Evolutionary conservation across 1,140 invertebrate species (phyloP).

Genomic region (Aphaenogaster ashmeadi): DNA sequence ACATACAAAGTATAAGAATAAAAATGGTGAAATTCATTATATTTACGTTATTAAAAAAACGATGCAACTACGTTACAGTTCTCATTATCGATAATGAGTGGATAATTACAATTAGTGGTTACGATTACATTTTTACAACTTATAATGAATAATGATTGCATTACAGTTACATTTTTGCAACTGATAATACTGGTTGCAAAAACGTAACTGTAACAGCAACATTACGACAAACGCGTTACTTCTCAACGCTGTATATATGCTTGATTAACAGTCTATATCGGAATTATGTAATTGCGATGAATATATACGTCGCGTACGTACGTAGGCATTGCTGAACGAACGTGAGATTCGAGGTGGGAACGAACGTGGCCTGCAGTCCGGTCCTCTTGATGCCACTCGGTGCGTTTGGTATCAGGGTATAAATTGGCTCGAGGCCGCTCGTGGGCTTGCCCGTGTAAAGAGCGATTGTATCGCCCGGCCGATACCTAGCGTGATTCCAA

Average conservation of each 20-base stretch:
- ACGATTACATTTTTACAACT: background rate
- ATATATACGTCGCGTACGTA: conserved; percentile 55
- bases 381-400: conserved; percentile 75
- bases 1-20: background rate
- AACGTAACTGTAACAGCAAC: background rate
- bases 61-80: background rate
- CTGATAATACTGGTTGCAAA: background rate
- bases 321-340: conserved; percentile 76
- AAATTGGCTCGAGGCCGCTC: conserved; percentile 63
- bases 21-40: background rate
- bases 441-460: conserved; percentile 70
- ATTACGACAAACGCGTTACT: background rate
- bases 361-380: conserved; percentile 72
- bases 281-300: conserved; percentile 21
- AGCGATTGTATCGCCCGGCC: conserved; percentile 72
- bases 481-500: conserved; percentile 77
- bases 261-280: background rate
- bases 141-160: background rate
- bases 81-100: background rate
- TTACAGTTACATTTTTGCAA: background rate
- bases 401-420: conserved; percentile 61
- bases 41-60: background rate
- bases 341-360: conserved; percentile 73
- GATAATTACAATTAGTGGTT: too few species aligned
- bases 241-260: background rate